Base-by-base conservation (phyloP, 2,888 invertebrate genomes). In the Pyrrhosoma nymphula region DNA sequence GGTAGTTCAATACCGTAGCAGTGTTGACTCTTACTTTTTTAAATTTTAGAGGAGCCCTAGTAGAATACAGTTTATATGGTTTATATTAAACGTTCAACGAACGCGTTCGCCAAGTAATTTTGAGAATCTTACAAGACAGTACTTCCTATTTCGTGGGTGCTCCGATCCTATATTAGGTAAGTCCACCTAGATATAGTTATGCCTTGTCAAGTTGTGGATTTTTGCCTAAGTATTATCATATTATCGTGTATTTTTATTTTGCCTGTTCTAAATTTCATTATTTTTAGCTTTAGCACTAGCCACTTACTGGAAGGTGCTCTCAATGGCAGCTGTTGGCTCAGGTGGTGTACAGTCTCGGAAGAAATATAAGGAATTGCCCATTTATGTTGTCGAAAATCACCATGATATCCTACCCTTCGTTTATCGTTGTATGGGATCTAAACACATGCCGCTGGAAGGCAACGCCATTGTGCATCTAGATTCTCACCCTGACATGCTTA, bases 401-500 rank as follows among this genome's bases (percentile, higher is more conserved):
- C 98, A 98, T 97, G 98, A 98, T 96, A 98, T 97, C 47, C 97
- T 98, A 96, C 98, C 98, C 96, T 98, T 98, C 96, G 98, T 99
- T 96, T 98, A 98, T 97, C 98, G 98, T 2, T 98, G 98, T 96
- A 98, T 99, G 96, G 98, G 98, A 90, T 98, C 98, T 3, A 98
- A 98, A 96, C 98, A 98, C 97, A 97, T 99, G 95, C 99, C 99
- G 0, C 97, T 99, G 95, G 97, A 98, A 96, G 98, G 98, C 91
- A 98, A 98, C 95, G 98, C 98, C 0, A 97, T 99, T 95, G 97
- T 99, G 63, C 99, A 99, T 97, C 98, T 99, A 96, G 99, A 99
- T 97, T 98, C 99, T 0, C 99, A 99, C 97, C 99, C 99, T 12
- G 99, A 99, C 96, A 98, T 99, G 98, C 98, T 99, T 30, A 98